Conservation (phyloP, 2,888 invertebrate species). For the Lottia gigantea region DNA sequence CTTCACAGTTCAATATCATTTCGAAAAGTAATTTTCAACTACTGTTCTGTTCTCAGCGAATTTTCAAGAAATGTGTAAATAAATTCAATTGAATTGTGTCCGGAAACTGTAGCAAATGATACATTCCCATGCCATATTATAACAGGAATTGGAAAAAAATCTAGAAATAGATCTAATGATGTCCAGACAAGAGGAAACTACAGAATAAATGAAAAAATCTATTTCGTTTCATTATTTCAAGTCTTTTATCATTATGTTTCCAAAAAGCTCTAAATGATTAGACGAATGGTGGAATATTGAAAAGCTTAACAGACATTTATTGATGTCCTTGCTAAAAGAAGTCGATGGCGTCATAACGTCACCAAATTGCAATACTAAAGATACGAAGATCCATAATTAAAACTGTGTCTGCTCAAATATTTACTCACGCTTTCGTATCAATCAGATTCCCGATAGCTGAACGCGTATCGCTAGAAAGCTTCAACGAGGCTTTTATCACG, state of each 20-base stretch:
- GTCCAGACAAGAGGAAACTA: no score
- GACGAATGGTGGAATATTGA: slow-evolving; percentile 5
- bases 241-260: slow-evolving; percentile 9
- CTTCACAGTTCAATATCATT: no score
- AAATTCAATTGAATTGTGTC: no score
- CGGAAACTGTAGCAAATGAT: no score
- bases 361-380: slow-evolving; percentile 11
- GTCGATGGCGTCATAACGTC: slow-evolving; percentile 10
- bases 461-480: slow-evolving; percentile 8
- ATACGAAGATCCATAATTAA: slow-evolving; percentile 11
- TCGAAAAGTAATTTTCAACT: no score
- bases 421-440: slow-evolving; percentile 7
- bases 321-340: slow-evolving; percentile 5
- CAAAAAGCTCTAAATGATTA: slow-evolving; percentile 11
- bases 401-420: slow-evolving; percentile 11
- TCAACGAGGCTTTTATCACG: slow-evolving; percentile 11
- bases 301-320: slow-evolving; percentile 8
- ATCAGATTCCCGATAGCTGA: slow-evolving; percentile 7
- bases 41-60: no score
- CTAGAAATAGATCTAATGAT: no score
- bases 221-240: no score
- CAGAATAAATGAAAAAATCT: no score
- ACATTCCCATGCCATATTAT: no score
- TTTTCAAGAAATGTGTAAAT: no score
- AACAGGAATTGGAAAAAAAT: no score